These are phyloP conservation scores for Macrocentrus cingulum DNA, from an alignment of 1,140 invertebrate species.

Conservation along the genomic window DNA sequence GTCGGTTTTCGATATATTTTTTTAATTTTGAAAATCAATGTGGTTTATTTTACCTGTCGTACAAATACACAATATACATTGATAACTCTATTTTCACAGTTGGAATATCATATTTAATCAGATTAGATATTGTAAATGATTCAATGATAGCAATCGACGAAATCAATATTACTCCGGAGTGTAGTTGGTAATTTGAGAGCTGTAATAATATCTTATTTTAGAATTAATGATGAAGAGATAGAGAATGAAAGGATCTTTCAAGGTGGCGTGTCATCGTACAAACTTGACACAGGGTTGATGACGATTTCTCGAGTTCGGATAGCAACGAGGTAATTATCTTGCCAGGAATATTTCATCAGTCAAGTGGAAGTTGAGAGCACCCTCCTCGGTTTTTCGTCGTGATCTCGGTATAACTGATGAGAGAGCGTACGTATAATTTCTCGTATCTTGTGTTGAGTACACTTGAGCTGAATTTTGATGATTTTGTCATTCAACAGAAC, in stretches of 20 bases:
- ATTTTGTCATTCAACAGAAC: background rate
- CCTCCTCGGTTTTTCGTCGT: slow-evolving; percentile 39
- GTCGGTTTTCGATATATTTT: no score
- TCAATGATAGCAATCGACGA: slow-evolving; percentile 5
- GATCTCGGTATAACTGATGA: slow-evolving; percentile 33
- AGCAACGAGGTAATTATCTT: slow-evolving; percentile 52
- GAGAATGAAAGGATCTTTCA: slow-evolving; percentile 10
- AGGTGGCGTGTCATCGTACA: slow-evolving; percentile 3
- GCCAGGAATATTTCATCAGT: slow-evolving; percentile 51
- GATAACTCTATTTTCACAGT: background rate
- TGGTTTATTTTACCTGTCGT: no score
- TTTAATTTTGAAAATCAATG: no score
- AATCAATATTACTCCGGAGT: slow-evolving; percentile 4
- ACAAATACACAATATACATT: no score
- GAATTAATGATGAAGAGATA: slow-evolving; percentile 23
- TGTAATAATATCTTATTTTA: slow-evolving; percentile 14
- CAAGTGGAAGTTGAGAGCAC: slow-evolving; percentile 35
- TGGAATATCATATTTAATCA: background rate
- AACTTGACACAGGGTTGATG: slow-evolving; percentile 32
- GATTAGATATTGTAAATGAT: background rate
- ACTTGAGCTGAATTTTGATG: background rate
- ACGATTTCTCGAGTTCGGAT: slow-evolving; percentile 43
- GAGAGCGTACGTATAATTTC: no score
- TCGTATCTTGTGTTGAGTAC: slow-evolving; percentile 51
- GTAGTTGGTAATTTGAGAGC: slow-evolving; percentile 7